Base-by-base conservation (phyloP, 2,113 vertebrate genomes). In the Tringa solitaria region DNA sequence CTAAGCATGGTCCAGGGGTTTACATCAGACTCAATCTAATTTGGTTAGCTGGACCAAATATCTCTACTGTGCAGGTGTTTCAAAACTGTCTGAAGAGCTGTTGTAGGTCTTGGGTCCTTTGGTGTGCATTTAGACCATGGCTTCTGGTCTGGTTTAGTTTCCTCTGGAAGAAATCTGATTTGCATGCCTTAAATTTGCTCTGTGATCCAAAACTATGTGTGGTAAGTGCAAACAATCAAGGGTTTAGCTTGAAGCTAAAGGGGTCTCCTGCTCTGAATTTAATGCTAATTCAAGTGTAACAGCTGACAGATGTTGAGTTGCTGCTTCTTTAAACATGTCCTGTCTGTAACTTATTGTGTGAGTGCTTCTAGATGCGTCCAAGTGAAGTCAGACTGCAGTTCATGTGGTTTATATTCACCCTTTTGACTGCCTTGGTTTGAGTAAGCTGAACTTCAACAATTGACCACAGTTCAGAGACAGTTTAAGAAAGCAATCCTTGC, bases 71-170 rank as follows among this genome's bases (percentile, higher is more conserved):
- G 8, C 5, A 53, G 6, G 14, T 21, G 15, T 45, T 32, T 63
- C 26, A 53, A 90, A 86, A 77, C n/a, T 59, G 17, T 32, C 28
- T 75, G 67, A 67, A 93, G 15, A 86, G 20, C 8, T 57, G 35
- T 6, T 17, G 13, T n/a, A 77, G 53, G 13, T 21, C 50, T 86
- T 9, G 6, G 2, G 6, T 50, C 17, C 10, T 75, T 50, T 50
- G 5, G 2, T 12, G 8, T 19, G 5, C 1, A 0, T 37, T 76
- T 82, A 45, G 23, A 76, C 21, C 7, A 27, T 0, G 1, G 8
- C 4, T 84, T 84, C 37, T 81, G 33, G 10, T 68, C 74, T 82
- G 46, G 4, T 69, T 60, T 68, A 20, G 4, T 51, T 45, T 92
- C 20, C 26, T 80, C 20, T 41, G 54, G 48, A 80, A 53, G 19